Conservation (phyloP, 2,797 vertebrate species). For the Hyperoplus lanceolatus region DNA sequence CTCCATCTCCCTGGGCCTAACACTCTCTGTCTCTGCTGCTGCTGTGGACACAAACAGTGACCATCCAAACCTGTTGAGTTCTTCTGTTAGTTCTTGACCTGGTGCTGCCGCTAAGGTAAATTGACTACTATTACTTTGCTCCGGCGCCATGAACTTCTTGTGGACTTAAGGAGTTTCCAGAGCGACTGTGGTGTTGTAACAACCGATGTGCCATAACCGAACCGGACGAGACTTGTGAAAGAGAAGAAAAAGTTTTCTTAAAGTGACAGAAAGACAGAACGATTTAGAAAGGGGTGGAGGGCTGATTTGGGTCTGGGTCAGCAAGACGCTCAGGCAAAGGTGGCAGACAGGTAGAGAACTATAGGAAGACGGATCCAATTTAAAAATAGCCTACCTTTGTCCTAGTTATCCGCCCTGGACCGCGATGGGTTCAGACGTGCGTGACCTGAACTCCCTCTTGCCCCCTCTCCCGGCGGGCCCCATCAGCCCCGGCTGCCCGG, state of each 20-base stretch:
- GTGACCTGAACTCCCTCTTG: constrained; percentile 94
- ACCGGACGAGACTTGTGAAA: constrained; percentile 20
- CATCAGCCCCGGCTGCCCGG: constrained; percentile 85
- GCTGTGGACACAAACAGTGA: constrained; percentile 7
- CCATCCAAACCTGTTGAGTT: not conserved
- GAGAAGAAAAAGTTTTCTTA: not conserved
- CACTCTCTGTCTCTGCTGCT: not conserved
- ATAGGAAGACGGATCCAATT: constrained; percentile 29
- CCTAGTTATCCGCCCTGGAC: constrained; percentile 49
- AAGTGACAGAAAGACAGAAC: constrained; percentile 5
- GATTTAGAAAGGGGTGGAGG: constrained; percentile 7
- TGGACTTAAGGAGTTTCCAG: constrained; percentile 66
- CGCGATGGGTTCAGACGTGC: constrained; percentile 93
- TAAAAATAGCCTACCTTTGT: constrained; percentile 52
- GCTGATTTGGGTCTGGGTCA: constrained; percentile 8
- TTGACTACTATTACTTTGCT: constrained; percentile 14
- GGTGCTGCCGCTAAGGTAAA: constrained; percentile 3
- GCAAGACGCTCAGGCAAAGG: not conserved
- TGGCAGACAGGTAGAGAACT: constrained; percentile 12
- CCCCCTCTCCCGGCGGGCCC: constrained; percentile 87
- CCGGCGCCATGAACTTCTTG: constrained; percentile 64
- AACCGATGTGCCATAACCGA: constrained; percentile 25
- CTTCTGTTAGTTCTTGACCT: not conserved
- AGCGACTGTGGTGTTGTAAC: constrained; percentile 18
- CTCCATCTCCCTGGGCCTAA: constrained; percentile 49